These are phyloP conservation scores for Andrena hattorfiana DNA, from an alignment of 2,888 invertebrate genomes.

Conservation along the genomic window DNA sequence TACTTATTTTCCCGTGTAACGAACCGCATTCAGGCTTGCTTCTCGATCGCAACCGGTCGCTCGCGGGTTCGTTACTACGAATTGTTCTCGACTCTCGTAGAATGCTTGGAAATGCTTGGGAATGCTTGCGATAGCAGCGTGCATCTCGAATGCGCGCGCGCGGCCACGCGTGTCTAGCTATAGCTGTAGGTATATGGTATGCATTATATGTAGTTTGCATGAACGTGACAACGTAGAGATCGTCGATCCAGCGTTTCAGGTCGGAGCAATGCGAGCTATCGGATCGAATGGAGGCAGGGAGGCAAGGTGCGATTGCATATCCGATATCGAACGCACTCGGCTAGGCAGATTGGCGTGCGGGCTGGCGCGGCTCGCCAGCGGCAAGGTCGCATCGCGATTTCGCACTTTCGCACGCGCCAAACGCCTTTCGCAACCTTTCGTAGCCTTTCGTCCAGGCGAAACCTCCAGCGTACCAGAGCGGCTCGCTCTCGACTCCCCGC, in stretches of 20 bases:
- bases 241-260: background rate
- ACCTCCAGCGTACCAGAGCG: background rate
- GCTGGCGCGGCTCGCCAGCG: constrained; percentile 47
- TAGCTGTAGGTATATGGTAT: too few species aligned
- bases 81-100: constrained; percentile 1
- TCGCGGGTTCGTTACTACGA: constrained; percentile 14
- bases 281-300: constrained; percentile 13
- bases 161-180: too few species aligned
- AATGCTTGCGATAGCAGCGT: too few species aligned
- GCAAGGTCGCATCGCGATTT: constrained; percentile 70
- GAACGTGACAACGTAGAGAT: too few species aligned
- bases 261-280: background rate
- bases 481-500: too few species aligned
- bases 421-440: constrained; percentile 60
- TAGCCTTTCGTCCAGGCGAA: constrained; percentile 31
- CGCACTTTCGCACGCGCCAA: constrained; percentile 71
- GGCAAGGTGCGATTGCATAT: constrained; percentile 24
- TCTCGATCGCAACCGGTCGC: background rate
- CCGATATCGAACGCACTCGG: constrained; percentile 43
- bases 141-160: too few species aligned
- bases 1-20: constrained; percentile 31
- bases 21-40: constrained; percentile 14
- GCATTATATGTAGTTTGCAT: too few species aligned
- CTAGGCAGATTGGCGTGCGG: background rate
- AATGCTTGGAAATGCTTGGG: too few species aligned